These are phyloP conservation scores for Cyclophora punctaria DNA, from an alignment of 2,888 invertebrate genomes.

Conservation along the genomic window DNA sequence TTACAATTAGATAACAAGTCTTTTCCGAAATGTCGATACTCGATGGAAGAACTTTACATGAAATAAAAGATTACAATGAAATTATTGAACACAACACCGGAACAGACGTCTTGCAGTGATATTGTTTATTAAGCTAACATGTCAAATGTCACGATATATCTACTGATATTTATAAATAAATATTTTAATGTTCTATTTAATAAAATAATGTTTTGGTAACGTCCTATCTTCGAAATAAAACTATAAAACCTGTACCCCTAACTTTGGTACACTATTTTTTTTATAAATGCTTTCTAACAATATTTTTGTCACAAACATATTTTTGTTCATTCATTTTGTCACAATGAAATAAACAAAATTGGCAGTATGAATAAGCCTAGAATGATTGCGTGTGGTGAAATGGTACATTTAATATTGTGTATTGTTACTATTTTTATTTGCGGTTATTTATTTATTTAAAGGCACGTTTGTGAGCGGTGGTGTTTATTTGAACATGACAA, in stretches of 20 bases:
- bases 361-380: no score
- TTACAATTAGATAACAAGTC: constrained; percentile 39
- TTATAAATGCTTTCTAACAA: constrained; percentile 39
- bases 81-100: constrained; percentile 34
- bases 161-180: no score
- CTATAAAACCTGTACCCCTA: constrained; percentile 26
- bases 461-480: constrained; percentile 24
- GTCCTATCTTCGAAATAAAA: constrained; percentile 22
- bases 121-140: not conserved
- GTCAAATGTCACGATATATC: no score
- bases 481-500: constrained; percentile 22
- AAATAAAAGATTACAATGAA: constrained; percentile 6
- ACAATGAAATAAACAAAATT: constrained; percentile 18
- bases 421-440: constrained; percentile 1
- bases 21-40: constrained; percentile 22
- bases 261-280: constrained; percentile 24
- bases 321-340: constrained; percentile 24
- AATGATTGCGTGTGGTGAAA: no score
- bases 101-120: constrained; percentile 17
- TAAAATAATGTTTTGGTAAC: constrained; percentile 27
- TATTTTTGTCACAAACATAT: constrained; percentile 22
- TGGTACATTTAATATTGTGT: no score
- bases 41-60: constrained; percentile 21
- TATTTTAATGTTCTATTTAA: constrained; percentile 1
- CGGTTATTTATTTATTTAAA: constrained; percentile 19